phyloP scores from a whole-genome alignment of 2,888 invertebrate genomes.

The Metacarcinus magister region DNA sequence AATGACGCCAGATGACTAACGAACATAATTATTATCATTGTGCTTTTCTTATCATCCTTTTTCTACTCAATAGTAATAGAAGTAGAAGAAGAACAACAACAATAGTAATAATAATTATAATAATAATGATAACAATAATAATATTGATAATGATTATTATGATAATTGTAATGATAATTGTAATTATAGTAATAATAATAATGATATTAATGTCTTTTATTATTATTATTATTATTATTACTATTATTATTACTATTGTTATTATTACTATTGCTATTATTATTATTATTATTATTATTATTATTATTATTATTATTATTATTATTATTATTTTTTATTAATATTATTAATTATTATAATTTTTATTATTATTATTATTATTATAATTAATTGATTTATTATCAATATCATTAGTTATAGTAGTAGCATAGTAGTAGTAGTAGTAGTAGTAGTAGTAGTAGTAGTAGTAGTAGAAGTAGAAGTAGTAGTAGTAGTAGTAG shows the following conservation, averaged over 20 bases:
- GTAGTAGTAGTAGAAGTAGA: no score
- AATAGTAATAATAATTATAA: no score
- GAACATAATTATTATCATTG: neutral
- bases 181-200: neutral
- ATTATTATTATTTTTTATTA: conserved; percentile 51
- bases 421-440: no score
- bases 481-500: no score
- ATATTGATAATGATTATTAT: conserved; percentile 33
- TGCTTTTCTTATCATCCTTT: neutral
- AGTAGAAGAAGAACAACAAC: no score
- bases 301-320: conserved; percentile 36
- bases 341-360: neutral
- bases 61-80: neutral
- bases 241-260: neutral
- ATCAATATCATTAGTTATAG: neutral
- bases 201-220: conserved; percentile 17
- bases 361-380: neutral
- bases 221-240: conserved; percentile 36
- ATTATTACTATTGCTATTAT: neutral
- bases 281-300: conserved; percentile 27
- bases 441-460: no score
- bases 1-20: neutral
- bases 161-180: neutral
- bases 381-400: neutral
- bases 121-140: no score